phyloP scores from a whole-genome alignment of 2,888 invertebrate genomes.

The Cryptocephalus moraei region DNA sequence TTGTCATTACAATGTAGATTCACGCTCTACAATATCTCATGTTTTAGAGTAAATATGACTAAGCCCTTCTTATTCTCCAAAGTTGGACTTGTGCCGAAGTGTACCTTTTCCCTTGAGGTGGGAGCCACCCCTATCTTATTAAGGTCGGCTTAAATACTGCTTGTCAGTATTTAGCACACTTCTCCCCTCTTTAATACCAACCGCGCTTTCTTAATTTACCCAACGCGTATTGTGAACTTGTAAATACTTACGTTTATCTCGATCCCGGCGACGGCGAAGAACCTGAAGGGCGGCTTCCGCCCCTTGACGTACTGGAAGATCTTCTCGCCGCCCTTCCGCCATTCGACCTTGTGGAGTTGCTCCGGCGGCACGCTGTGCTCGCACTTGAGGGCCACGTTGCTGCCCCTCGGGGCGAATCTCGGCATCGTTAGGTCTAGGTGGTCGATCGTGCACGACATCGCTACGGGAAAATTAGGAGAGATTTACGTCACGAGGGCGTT shows the following conservation, averaged over 20 bases:
- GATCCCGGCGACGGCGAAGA: conserved; percentile 59
- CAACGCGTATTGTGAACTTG: no score
- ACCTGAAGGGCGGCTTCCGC: conserved; percentile 61
- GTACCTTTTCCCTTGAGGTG: no score
- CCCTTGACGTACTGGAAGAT: conserved; percentile 74
- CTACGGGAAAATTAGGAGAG: conserved; percentile 22
- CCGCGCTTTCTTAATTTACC: no score
- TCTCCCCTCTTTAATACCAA: no score
- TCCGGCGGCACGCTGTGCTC: conserved; percentile 64
- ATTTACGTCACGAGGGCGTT: neutral
- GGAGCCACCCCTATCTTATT: no score
- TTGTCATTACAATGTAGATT: no score
- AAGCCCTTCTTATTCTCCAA: no score
- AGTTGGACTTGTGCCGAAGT: no score
- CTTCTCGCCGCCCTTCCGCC: conserved; percentile 58
- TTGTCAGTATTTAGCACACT: no score
- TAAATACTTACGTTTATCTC: conserved; percentile 63
- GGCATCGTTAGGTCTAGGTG: conserved; percentile 37
- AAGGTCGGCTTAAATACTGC: no score
- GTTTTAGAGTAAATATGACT: no score
- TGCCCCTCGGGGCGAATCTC: conserved; percentile 61
- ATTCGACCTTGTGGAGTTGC: conserved; percentile 70
- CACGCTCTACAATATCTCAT: no score
- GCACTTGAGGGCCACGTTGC: conserved; percentile 61
- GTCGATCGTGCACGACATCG: conserved; percentile 30